Evolutionary conservation across 2,113 vertebrate species (phyloP).

Genomic region (Cettia cetti): DNA sequence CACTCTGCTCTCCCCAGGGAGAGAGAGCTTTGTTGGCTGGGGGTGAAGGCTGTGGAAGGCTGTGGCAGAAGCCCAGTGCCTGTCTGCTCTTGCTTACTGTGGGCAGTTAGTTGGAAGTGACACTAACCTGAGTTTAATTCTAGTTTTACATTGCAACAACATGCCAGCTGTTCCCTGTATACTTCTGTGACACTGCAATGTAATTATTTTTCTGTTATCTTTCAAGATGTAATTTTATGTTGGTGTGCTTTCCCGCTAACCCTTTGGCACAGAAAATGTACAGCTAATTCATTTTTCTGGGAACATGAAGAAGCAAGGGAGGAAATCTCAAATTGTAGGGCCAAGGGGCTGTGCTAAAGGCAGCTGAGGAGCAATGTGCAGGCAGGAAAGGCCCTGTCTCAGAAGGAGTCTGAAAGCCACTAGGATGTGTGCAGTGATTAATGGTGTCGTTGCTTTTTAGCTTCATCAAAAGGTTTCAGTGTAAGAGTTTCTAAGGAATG

Average conservation of each 20-base stretch:
- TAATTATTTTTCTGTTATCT: conserved; percentile 64
- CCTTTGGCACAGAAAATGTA: background rate
- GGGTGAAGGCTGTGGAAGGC: background rate
- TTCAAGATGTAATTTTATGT: conserved; percentile 36
- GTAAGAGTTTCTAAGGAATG: conserved; percentile 66
- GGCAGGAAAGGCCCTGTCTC: background rate
- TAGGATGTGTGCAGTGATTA: conserved; percentile 31
- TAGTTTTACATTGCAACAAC: conserved; percentile 62
- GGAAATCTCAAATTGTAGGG: background rate
- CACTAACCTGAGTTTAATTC: conserved; percentile 68
- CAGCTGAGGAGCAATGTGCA: background rate
- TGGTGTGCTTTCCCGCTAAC: conserved; percentile 10
- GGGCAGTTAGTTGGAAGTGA: conserved; percentile 66
- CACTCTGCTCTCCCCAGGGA: background rate
- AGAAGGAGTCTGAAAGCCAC: conserved; percentile 10
- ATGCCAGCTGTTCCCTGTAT: conserved; percentile 59
- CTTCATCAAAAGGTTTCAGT: conserved; percentile 63
- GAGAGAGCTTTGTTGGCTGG: background rate
- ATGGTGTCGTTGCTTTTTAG: conserved; percentile 50
- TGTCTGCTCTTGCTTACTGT: conserved; percentile 21
- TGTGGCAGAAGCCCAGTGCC: background rate
- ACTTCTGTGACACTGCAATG: conserved; percentile 26
- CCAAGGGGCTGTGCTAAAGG: background rate
- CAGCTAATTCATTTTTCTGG: background rate
- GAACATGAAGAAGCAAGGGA: background rate